Conservation (phyloP, 2,113 vertebrate genomes). For the Odontophorus gujanensis region DNA sequence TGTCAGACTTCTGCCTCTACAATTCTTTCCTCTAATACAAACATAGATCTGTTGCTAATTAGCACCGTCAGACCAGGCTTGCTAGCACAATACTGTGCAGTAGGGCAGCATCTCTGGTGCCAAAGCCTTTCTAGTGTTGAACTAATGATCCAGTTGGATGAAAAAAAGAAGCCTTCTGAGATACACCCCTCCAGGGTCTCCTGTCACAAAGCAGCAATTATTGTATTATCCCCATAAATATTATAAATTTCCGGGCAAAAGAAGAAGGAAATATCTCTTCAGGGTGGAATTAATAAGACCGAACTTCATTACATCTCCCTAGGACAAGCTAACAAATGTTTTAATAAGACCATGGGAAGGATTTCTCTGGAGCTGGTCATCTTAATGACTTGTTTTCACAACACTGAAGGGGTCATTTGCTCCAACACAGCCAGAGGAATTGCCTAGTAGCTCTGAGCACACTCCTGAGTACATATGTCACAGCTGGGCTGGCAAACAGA, state of each 20-base stretch:
- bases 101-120: neutral
- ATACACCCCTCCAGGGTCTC: neutral
- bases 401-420: neutral
- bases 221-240: constrained; percentile 56
- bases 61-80: neutral
- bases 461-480: neutral
- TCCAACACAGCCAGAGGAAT: neutral
- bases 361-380: constrained; percentile 9
- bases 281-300: constrained; percentile 36
- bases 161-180: neutral
- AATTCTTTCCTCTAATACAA: neutral
- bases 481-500: neutral
- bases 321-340: constrained; percentile 55
- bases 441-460: neutral
- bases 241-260: constrained; percentile 52
- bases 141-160: neutral
- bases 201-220: constrained; percentile 17
- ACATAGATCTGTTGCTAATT: neutral
- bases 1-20: neutral
- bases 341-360: constrained; percentile 42
- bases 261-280: constrained; percentile 43
- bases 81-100: neutral
- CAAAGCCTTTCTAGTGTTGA: neutral
- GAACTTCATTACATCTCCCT: constrained; percentile 64
- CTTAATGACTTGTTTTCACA: constrained; percentile 20